Evolutionary conservation across 30 jellyfish, hydroid and myxozoan genomes (phyloP), one percentile per base, ranked within the genome.

Genomic region (Sanderia malayensis): DNA sequence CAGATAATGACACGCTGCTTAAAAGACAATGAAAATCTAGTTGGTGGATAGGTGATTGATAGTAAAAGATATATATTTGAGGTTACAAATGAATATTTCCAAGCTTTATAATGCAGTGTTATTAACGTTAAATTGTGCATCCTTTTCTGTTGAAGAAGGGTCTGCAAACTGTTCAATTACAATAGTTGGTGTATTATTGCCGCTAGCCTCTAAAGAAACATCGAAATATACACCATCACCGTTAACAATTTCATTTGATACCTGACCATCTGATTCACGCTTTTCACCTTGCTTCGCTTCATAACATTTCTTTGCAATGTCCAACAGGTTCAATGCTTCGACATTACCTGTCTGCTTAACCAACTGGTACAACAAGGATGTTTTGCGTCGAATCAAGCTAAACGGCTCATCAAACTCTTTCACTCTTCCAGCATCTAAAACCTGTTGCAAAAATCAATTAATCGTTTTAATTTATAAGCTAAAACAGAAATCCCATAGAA

Each of bases 341-440:
- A 67, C 87, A 19, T 69, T 71, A 4, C 97, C 97, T 3, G 97
- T 89, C 53, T 89, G 97, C 10, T 90, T 86, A 52, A 89, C 97
- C 30, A 89, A 78, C 62, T 79, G 62, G 80, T 89, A 82, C 74
- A 89, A 64, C 66, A 82, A 27, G 4, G 87, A 57, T 33, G 55
- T 61, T 58, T 71, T 67, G 0, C 94, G 75, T 23, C 89, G 73
- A 58, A 89, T 65, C 15, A 89, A 82, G 46, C 6, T 61, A 73
- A 81, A 89, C 29, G 97, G 97, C 33, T 89, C 88, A 15, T 76
- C 93, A 60, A 89, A 79, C 44, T 89, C 97, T 52, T 69, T 70
- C 65, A 89, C 44, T 8, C 46, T 52, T 33, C 97, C 97, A 28
- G 95, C 97, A 77, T 89, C 97, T 8, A 89, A 75, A 10, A 89